Base-by-base conservation (phyloP, 2,888 invertebrate genomes). In the Elmis aenea region DNA sequence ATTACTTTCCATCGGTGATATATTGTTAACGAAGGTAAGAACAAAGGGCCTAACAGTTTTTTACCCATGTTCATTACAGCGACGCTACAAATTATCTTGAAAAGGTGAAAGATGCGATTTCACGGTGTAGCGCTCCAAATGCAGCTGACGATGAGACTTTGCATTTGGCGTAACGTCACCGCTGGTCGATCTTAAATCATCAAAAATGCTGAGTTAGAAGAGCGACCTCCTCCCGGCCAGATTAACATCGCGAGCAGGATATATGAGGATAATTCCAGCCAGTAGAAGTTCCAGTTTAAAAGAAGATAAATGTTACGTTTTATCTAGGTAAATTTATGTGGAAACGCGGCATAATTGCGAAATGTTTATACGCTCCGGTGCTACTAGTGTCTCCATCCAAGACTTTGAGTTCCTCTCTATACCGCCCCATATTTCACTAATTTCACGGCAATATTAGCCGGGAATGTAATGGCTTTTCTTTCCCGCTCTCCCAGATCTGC, bases 241-340 rank as follows among this genome's bases (percentile, higher is more conserved):
- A 63, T 62, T 63, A 64, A 62, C 62, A 64, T 62, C 62, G 53
- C 59, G 54, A 57, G 56, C 57, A 59, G 61, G 58, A 62, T 62
- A 62, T 63, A 62, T 61, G 62, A 58, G 60, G 59, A 62, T 60
- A 61, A 62, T 62, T 59, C 56, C 55, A 38, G 23, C 30, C 42
- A 38, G 42, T 42, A 33, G 38, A 33, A 55, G 50, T 51, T 54
- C 58, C 52, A 52, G 55, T 64, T 64, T 61, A 64, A 64, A 65
- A 64, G 64, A 66, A 65, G 66, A 66, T 66, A 62, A 65, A 66
- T 66, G 64, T 63, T 54, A 54, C 60, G 58, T 62, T 64, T 64
- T 66, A 65, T 66, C 62, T 64, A 57, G 57, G 59, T 57, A 57
- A 62, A 64, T 65, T 64, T 65, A 65, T 65, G 64, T 57, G 62